Evolutionary conservation across 2,888 invertebrate genomes (phyloP), one percentile per base, ranked within the genome.

Genomic region (Apotomis capreana): DNA sequence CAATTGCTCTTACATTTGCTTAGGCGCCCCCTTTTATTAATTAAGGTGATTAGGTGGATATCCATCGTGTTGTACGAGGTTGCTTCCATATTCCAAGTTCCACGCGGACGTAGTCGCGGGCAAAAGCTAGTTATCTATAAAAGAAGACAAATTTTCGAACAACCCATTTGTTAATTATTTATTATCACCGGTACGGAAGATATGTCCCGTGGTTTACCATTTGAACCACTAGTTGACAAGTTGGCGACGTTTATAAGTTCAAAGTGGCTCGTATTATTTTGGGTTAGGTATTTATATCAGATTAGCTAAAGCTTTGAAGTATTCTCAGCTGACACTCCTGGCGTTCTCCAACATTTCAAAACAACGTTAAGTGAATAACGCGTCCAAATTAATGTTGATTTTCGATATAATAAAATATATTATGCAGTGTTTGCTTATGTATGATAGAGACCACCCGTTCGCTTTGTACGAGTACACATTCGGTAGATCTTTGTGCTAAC

Each of bases 401-500:
- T 89, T 88, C 81, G 79, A 81, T 86, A 88, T 89, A 87, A 88
- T 86, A 87, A 65, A 57, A 89, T 89, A 87, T 90, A 86, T 87
- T 85, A 84, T 87, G 87, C 73, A 76, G 78, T 91, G 91, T 92
- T 90, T 91, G 91, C 88, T 82, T 90, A 81, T 86, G 85, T 86
- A 90, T 92, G 92, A 92, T 92, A 90, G 88, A 91, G 92, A 92
- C 92, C 92, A 92, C 92, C 92, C 92, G 92, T 86, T 80, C 76
- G 75, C 77, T 84, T 81, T 81, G 83, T 84, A 81, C 79, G 81
- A 80, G 80, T 83, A 81, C 79, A 83, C 84, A 83, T 80, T 84
- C 83, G 80, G 83, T 80, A 77, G 83, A 84, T 81, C 81, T 85
- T 86, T 83, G 84, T 81, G 83, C 87, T 83, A 86, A 86, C 86